A percentile compares a stretch with the other conserved stretches of the same genome.
These are phyloP conservation scores for Pseudomyrmex flavicornis DNA, from an alignment of 1,140 invertebrate species.

Conservation along the genomic window DNA sequence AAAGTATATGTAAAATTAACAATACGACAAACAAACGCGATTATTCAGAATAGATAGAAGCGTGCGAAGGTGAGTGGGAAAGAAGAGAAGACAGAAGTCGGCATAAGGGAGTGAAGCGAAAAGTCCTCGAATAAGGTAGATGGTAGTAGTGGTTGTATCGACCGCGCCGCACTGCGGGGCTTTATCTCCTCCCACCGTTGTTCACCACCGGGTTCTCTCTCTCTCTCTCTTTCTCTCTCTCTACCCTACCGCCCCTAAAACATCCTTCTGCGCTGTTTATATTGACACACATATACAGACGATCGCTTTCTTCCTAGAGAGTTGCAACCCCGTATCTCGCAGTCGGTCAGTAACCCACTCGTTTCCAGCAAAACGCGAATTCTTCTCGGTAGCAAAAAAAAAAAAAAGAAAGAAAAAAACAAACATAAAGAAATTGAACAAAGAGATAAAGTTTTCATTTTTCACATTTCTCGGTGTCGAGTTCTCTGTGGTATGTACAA, in stretches of 20 bases:
- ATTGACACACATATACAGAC: background rate
- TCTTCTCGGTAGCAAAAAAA: background rate
- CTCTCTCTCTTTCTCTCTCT: background rate
- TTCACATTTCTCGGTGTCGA: background rate
- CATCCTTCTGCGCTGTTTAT: too few relatives aligned
- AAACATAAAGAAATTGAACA: background rate
- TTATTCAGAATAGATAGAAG: too few relatives aligned
- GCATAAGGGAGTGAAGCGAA: constrained; percentile 55
- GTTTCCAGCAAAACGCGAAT: background rate
- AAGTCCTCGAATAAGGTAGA: constrained; percentile 67
- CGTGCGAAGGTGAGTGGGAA: too few relatives aligned
- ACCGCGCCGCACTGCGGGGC: constrained; percentile 85
- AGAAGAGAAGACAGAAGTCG: constrained; percentile 22
- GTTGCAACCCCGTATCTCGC: constrained; percentile 16
- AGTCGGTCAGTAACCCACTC: constrained; percentile 46
- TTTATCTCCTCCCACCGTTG: constrained; percentile 80
- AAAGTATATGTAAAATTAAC: too few relatives aligned
- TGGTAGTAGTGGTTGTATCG: constrained; percentile 81
- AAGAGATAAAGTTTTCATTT: constrained; percentile 27
- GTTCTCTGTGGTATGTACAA: background rate
- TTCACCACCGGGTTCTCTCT: constrained; percentile 22
- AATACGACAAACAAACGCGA: too few relatives aligned
- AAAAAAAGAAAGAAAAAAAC: too few relatives aligned
- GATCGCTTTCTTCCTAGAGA: constrained; percentile 13
- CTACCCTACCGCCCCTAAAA: background rate